Base-by-base conservation (phyloP, 64 coral and sea anemone genomes). In the Anthopleura sola region DNA sequence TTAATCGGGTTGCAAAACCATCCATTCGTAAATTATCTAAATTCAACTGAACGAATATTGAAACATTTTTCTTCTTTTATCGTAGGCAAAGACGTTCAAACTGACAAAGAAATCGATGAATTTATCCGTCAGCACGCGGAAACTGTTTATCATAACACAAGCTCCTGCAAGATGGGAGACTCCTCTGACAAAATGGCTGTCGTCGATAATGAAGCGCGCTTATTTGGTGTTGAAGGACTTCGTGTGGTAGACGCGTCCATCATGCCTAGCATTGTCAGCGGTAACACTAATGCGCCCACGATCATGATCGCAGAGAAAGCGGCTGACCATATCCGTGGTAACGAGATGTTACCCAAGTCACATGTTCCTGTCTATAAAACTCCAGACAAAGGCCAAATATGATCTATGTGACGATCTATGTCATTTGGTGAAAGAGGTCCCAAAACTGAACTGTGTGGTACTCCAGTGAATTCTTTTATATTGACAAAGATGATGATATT, bases 241-340 rank as follows among this genome's bases (percentile, higher is more conserved):
- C 78, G 68, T 5, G 71, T 94, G 23, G 88, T 94, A 74, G 92
- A 94, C 56, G 68, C 92, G 6, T 94, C 92, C 3, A 90, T 90
- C n/a, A 94, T 94, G 92, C 92, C 92, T 36, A 94, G 84, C 37
- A 78, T 94, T 37, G 92, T 90, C 23, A 94, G 92, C 68, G 92
- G 92, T 81, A 94, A 94, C 82, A 83, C 90, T 36, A 94, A 94
- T 90, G 92, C 86, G 49, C 92, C 92, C 34, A 94, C 92, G 3
- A 33, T 94, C n/a, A 94, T 94, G 92, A 60, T 94, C 10, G 92
- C 92, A 17, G 92, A 90, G 37, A 94, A 94, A 64, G 85, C 79
- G 75, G 92, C 88, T 36, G 88, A 94, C 37, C 56, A 83, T 56
- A 90, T 94, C 38, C 57, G 87, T 32, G 88, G 88, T 49, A 94